phyloP scores from a whole-genome alignment of 35 echinoderm and acorn worm genomes.

The Antedon bifida region DNA sequence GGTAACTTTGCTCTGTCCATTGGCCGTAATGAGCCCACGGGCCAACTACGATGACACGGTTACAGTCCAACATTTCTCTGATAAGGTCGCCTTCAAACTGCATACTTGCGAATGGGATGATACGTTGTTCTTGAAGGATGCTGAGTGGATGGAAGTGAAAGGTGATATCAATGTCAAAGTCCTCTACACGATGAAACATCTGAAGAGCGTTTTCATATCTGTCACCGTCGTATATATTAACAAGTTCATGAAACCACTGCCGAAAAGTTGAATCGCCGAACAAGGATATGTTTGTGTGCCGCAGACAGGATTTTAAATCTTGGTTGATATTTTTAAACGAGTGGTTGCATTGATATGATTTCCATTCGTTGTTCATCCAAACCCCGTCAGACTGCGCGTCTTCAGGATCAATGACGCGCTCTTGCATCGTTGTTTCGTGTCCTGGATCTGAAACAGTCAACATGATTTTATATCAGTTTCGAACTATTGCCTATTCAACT shows the following conservation, averaged over 20 bases:
- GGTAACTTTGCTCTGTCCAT: conserved; percentile 14
- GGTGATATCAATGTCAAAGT: conserved; percentile 1
- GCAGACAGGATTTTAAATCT: conserved; percentile 1
- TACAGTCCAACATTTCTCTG: not conserved
- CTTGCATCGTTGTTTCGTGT: not conserved
- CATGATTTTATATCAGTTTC: too few relatives aligned
- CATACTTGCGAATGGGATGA: not conserved
- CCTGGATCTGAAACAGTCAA: not conserved
- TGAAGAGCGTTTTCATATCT: not conserved
- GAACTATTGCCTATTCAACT: too few relatives aligned
- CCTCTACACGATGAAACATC: not conserved
- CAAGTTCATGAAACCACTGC: conserved; percentile 21
- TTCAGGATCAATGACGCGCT: too few relatives aligned
- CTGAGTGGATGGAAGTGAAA: conserved; percentile 22
- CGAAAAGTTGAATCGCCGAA: conserved; percentile 39
- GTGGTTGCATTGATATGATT: not conserved
- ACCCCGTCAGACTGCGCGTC: not conserved
- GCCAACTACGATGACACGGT: not conserved
- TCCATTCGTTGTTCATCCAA: not conserved
- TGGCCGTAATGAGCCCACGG: conserved; percentile 15
- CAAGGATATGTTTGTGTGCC: conserved; percentile 7
- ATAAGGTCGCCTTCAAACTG: not conserved
- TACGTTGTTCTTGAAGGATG: not conserved
- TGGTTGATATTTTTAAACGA: not conserved
- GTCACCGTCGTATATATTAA: not conserved